These are phyloP conservation scores for Hydractinia symbiolongicarpus DNA, from an alignment of 30 jellyfish, hydroid and myxozoan genomes.

Conservation along the genomic window DNA sequence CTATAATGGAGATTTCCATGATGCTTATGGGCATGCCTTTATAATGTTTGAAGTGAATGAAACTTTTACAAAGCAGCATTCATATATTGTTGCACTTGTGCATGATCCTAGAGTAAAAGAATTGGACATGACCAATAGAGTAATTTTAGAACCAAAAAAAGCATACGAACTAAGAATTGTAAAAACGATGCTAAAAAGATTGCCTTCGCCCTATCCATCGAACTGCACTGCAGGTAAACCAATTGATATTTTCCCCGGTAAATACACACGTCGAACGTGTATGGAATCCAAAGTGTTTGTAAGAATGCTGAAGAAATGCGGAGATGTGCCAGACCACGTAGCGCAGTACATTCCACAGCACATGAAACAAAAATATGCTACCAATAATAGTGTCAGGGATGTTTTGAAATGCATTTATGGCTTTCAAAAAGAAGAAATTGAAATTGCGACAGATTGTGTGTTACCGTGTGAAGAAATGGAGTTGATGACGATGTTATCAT, in stretches of 20 bases:
- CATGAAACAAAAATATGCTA: background rate
- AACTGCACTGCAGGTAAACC: background rate
- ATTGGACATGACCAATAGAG: slow-evolving; percentile 12
- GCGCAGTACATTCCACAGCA: background rate
- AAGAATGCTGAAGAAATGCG: slow-evolving; percentile 10
- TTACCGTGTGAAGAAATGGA: slow-evolving; percentile 27
- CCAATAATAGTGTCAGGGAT: background rate
- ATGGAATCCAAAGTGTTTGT: background rate
- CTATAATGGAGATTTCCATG: slow-evolving; percentile 25
- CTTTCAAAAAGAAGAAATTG: background rate
- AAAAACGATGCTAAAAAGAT: background rate
- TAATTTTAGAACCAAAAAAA: background rate
- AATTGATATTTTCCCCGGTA: slow-evolving; percentile 4
- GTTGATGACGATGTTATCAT: background rate
- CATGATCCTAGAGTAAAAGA: slow-evolving; percentile 16
- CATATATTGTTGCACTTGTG: background rate
- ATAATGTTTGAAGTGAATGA: background rate
- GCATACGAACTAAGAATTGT: background rate
- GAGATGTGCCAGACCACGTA: slow-evolving; percentile 3
- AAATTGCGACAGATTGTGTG: background rate
- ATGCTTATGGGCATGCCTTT: slow-evolving; percentile 7
- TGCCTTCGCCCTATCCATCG: slow-evolving; percentile 17
- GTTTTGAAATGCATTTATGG: background rate
- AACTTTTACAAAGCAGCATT: background rate
- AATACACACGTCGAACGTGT: slow-evolving; percentile 11